Evolutionary conservation across 2,888 invertebrate species (phyloP).

Genomic region (Synanthedon vespiformis): DNA sequence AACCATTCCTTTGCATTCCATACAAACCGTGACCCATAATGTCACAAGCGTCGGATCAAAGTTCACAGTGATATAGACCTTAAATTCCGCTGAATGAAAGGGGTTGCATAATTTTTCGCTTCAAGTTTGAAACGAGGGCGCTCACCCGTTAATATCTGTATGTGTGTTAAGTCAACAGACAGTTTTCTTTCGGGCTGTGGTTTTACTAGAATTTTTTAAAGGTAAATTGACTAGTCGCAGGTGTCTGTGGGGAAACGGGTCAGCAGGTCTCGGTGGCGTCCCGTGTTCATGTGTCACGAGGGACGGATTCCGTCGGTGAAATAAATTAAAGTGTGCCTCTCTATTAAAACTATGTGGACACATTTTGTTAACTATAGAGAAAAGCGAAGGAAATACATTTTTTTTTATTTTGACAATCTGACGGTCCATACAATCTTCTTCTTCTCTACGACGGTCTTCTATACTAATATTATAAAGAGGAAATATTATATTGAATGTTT

Average conservation of each 20-base stretch:
- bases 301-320: slow-evolving; percentile 20
- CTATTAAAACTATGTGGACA: neutral
- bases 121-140: slow-evolving; percentile 48
- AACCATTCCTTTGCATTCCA: slow-evolving; percentile 45
- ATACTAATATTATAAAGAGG: too few species aligned
- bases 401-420: too few species aligned
- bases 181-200: slow-evolving; percentile 50
- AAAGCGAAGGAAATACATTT: too few species aligned
- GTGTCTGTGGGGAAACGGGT: slow-evolving; percentile 60
- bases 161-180: slow-evolving; percentile 63
- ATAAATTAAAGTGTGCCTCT: neutral
- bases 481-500: too few species aligned
- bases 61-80: slow-evolving; percentile 37
- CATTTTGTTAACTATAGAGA: neutral
- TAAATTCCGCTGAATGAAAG: slow-evolving; percentile 41
- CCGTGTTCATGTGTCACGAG: slow-evolving; percentile 64
- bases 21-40: slow-evolving; percentile 22
- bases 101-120: slow-evolving; percentile 31
- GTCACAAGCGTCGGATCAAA: slow-evolving; percentile 15
- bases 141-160: slow-evolving; percentile 42
- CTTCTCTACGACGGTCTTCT: too few species aligned
- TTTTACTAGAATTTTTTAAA: slow-evolving; percentile 57
- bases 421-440: too few species aligned
- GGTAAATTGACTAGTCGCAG: slow-evolving; percentile 64
- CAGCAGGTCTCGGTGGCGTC: slow-evolving; percentile 56